A percentile compares a stretch with the other conserved stretches of the same genome.
These are phyloP conservation scores for Drosophila suzukii DNA, from an alignment of 1,140 invertebrate species.

Conservation along the genomic window DNA sequence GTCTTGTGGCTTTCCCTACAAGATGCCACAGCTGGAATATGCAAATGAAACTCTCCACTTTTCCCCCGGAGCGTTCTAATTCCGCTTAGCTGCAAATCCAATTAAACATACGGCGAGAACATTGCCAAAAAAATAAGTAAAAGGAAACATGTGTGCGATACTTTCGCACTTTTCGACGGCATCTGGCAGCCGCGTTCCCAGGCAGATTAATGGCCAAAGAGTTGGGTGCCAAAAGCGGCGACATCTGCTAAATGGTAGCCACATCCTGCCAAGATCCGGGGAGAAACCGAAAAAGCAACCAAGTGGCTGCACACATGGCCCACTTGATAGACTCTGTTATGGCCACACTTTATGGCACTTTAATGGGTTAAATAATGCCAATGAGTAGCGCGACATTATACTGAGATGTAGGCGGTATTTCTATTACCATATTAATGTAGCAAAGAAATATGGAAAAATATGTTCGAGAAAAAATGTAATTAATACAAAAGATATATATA, in stretches of 20 bases:
- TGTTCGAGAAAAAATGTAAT: no score
- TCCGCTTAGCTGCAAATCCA: conserved; percentile 62
- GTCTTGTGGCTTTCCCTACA: not conserved
- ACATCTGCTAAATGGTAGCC: conserved; percentile 27
- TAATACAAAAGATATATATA: no score
- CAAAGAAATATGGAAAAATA: no score
- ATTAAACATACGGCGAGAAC: conserved; percentile 50
- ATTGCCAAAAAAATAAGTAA: conserved; percentile 32
- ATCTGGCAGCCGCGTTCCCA: conserved; percentile 37
- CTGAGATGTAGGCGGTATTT: not conserved
- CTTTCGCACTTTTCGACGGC: conserved; percentile 39
- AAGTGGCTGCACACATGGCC: conserved; percentile 13
- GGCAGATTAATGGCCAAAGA: conserved; percentile 40
- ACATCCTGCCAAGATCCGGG: conserved; percentile 5
- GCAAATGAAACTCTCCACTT: conserved; percentile 9
- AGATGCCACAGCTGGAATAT: conserved; percentile 10
- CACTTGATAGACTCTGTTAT: conserved; percentile 12
- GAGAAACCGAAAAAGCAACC: not conserved
- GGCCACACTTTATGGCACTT: conserved; percentile 6
- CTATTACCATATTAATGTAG: not conserved
- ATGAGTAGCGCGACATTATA: conserved; percentile 1
- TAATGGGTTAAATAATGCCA: conserved; percentile 7
- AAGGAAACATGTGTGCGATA: conserved; percentile 56
- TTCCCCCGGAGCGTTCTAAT: conserved; percentile 25
- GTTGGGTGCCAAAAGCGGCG: conserved; percentile 34